Evolutionary conservation across 2,113 vertebrate species (phyloP), one percentile per base, ranked within the genome.

Genomic region (Apodemus speciosus): DNA sequence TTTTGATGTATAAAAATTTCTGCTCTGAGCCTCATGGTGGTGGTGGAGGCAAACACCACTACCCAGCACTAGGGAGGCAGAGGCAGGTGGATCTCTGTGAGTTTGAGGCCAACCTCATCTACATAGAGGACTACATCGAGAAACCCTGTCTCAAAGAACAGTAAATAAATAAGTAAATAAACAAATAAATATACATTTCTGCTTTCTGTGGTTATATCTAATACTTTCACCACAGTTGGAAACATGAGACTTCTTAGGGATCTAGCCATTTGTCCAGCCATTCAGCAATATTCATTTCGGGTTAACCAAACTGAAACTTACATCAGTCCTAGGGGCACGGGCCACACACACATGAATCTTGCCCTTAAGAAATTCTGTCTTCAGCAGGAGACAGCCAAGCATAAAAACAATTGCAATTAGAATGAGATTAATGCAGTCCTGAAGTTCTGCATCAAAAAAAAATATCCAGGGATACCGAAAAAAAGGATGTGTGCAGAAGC

Each of bases 341-440:
- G 32, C 56, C 23, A 79, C 53, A 69, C 8, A 81, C 35, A 60
- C 20, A 72, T 53, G 43, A 14, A 32, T 87, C 90, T 94, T 76
- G 56, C 43, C 40, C 69, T 40, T 38, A 53, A 87, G 89, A 92
- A 93, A 92, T 73, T 83, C 62, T 71, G 32, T 93, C 69, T 92
- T 87, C 58, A 58, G 35, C 9, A 43, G 38, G 27, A 95, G 11
- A 84, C 21, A 56, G 38, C 76, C 72, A 85, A 40, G 40, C 79
- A 84, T 40, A 53, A n/a, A 72, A 72, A 90, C 25, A 91, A 90
- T 62, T 62, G 23, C 20, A 76, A 58, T 86, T 84, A 86, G 62
- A 64, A 46, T 77, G 87, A 87, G 62, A 53, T 84, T n/a, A 75
- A 38, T 40, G n/a, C 21, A 32, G 60, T 58, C 43, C 73, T 62